A percentile compares a stretch with the other conserved stretches of the same genome.
These are phyloP conservation scores for Delichon dasypus DNA, from an alignment of 2,797 vertebrate species.

Conservation along the genomic window DNA sequence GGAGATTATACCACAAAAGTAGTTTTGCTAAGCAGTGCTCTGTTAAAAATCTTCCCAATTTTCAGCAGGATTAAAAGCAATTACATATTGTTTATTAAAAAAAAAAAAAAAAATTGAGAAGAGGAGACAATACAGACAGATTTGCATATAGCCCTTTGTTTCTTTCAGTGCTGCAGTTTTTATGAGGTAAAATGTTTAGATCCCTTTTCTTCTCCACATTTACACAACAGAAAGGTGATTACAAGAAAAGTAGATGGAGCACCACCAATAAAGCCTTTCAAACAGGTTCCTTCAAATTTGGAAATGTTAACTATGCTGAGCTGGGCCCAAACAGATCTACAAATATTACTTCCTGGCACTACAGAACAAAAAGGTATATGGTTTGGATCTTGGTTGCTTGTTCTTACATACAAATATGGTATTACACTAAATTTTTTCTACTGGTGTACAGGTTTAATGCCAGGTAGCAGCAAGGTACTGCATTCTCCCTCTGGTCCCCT, in stretches of 20 bases:
- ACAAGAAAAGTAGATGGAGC: not conserved
- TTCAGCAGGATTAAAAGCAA: conserved; percentile 36
- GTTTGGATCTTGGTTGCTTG: not conserved
- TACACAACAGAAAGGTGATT: not conserved
- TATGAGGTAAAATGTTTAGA: not conserved
- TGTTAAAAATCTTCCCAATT: conserved; percentile 28
- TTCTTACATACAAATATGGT: not conserved
- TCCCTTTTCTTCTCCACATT: not conserved
- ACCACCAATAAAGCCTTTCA: not conserved
- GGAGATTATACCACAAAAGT: not conserved
- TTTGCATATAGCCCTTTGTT: fast-evolving
- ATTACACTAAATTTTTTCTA: not conserved
- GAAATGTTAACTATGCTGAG: not conserved
- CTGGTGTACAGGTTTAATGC: not conserved
- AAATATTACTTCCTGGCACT: not conserved
- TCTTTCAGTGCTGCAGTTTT: not conserved
- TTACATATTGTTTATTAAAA: not conserved
- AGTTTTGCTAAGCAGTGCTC: not conserved
- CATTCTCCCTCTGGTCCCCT: fast-evolving
- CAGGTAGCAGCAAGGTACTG: not conserved
- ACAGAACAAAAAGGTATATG: not conserved
- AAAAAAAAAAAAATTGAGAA: not conserved
- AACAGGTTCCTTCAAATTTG: not conserved
- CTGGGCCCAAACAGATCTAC: not conserved
- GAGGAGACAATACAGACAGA: not conserved